Evolutionary conservation across 1,140 invertebrate species (phyloP), one percentile per base, ranked within the genome.

Genomic region (Drosophila micromelanica): DNA sequence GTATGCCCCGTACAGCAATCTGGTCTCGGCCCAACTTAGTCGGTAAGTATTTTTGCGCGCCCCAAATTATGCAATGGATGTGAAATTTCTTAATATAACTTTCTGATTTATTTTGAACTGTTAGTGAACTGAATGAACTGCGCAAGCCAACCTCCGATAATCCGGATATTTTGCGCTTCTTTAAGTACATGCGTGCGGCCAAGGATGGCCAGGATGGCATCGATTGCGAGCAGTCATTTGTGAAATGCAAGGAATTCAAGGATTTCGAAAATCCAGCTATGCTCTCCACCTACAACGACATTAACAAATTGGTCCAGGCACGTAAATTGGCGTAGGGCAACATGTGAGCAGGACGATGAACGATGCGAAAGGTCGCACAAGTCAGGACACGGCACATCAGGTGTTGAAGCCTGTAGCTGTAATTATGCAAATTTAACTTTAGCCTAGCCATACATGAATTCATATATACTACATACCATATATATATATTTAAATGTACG

Each of bases 181-280:
- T 97, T 94, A 94, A 95, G 45, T 97, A 97, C 91, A 97, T 97
- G 96, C 95, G 96, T 73, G 96, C 96, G 1, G 96, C 96, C 5
- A 96, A 97, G 79, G 95, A 96, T 72, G 96, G 96, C 0, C 96
- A 97, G 80, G 96, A 97, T 74, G 95, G 95, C 3, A 91, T 94
- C 6, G 94, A 95, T 74, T 97, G 96, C 84, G 93, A 93, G 51
- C 84, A 93, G 11, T 92, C 93, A 3, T 93, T 94, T 52, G 93
- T 94, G 6, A 94, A 94, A 67, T 94, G 94, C 84, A 87, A 91
- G 54, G 90, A 92, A 62, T 93, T 94, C 80, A 90, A 93, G 73
- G 91, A 94, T 60, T 93, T 95, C 48, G 95, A 94, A 7, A 92
- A 94, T 82, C 96, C 96, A 65, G 96, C 96, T 6, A 97, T 97